These are phyloP conservation scores for Heteronetta atricapilla DNA, from an alignment of 2,113 vertebrate genomes.

Conservation along the genomic window DNA sequence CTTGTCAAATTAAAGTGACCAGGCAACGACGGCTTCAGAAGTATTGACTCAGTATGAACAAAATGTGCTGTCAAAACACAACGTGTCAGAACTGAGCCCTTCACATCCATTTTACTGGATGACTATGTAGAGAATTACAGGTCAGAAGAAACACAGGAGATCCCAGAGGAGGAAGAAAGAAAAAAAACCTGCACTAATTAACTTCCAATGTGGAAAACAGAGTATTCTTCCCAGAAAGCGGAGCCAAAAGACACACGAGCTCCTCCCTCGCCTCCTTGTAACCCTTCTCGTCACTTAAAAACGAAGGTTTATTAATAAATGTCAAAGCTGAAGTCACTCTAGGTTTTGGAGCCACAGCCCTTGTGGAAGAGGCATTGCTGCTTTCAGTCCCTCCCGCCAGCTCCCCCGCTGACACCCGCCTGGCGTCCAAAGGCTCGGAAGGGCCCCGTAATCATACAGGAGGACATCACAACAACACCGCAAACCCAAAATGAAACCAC, in stretches of 20 bases:
- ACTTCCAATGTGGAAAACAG: not conserved
- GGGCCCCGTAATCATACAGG: constrained; percentile 65
- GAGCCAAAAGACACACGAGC: not conserved
- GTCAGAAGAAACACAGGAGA: constrained; percentile 38
- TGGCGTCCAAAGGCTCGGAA: constrained; percentile 71
- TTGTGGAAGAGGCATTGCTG: not conserved
- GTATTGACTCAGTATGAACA: constrained; percentile 65
- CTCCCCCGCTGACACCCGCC: constrained; percentile 78
- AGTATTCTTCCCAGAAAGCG: not conserved
- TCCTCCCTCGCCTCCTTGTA: not conserved
- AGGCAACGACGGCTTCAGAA: constrained; percentile 54
- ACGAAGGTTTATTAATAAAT: not conserved
- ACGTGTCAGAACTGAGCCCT: constrained; percentile 51
- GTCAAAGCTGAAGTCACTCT: not conserved
- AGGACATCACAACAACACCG: constrained; percentile 74
- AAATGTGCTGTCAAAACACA: constrained; percentile 69
- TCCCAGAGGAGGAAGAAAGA: not conserved
- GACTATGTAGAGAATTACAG: constrained; percentile 57
- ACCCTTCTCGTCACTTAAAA: not conserved
- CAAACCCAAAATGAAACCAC: constrained; percentile 57
- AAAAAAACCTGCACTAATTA: constrained; percentile 7
- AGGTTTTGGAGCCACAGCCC: not conserved
- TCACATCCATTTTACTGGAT: constrained; percentile 53
- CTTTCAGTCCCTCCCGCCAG: constrained; percentile 36
- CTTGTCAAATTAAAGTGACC: constrained; percentile 65